phyloP scores from a whole-genome alignment of 1,140 invertebrate species.

The Chymomyza costata region DNA sequence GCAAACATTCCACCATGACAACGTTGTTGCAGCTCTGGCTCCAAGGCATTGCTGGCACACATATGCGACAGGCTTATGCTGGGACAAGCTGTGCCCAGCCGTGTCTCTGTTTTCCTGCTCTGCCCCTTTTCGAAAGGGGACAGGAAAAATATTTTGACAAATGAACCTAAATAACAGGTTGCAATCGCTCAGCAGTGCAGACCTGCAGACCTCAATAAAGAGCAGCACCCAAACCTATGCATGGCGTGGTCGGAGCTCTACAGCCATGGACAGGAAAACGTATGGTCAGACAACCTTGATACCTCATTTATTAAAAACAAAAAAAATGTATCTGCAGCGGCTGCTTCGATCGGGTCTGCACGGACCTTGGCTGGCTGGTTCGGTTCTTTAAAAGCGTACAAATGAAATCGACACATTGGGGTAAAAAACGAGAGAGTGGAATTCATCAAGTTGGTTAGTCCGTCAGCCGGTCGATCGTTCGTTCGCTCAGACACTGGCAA shows the following conservation, averaged over 20 bases:
- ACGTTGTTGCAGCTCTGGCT: slow-evolving; percentile 12
- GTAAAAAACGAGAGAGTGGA: slow-evolving; percentile 28
- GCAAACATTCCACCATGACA: slow-evolving; percentile 38
- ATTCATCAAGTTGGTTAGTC: too few relatives aligned
- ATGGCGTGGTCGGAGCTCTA: slow-evolving; percentile 3
- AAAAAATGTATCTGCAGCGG: slow-evolving; percentile 48
- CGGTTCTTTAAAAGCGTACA: slow-evolving; percentile 30
- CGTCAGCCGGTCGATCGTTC: slow-evolving; percentile 1
- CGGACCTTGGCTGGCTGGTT: slow-evolving; percentile 17
- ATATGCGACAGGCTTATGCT: too few relatives aligned
- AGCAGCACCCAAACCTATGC: slow-evolving; percentile 2
- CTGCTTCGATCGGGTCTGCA: slow-evolving; percentile 3
- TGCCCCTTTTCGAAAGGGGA: slow-evolving; percentile 52
- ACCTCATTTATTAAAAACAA: slow-evolving; percentile 75
- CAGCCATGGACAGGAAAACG: slow-evolving; percentile 58
- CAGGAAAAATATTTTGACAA: slow-evolving; percentile 75
- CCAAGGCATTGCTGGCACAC: slow-evolving; percentile 10
- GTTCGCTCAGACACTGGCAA: background rate
- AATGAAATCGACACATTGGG: slow-evolving; percentile 70
- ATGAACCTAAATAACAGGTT: slow-evolving; percentile 76
- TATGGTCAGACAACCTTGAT: slow-evolving; percentile 73
- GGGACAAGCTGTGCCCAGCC: too few relatives aligned
- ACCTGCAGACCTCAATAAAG: background rate
- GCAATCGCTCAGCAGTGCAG: slow-evolving; percentile 51
- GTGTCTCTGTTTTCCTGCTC: slow-evolving; percentile 23